These are phyloP conservation scores for Mizuhopecten yessoensis DNA, from an alignment of 1,140 invertebrate species.

Conservation along the genomic window DNA sequence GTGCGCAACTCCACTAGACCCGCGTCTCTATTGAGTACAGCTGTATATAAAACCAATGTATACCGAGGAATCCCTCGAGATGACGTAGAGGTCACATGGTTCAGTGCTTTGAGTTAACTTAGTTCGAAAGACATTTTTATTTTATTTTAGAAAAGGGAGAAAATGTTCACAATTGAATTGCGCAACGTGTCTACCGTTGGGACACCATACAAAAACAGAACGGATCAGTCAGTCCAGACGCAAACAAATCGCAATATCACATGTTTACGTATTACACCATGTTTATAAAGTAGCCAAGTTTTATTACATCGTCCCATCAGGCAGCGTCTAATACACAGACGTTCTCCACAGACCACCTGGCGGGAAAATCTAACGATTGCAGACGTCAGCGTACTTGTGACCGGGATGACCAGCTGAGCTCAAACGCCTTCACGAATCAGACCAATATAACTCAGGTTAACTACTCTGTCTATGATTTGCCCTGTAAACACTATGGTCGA, in stretches of 20 bases:
- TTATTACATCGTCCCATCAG: conserved; percentile 5
- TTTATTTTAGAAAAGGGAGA: background rate
- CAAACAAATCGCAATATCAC: background rate
- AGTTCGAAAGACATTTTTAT: background rate
- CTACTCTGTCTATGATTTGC: background rate
- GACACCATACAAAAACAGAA: background rate
- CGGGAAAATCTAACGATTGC: background rate
- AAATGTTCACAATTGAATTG: background rate
- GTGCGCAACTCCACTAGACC: too few relatives aligned
- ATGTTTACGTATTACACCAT: background rate
- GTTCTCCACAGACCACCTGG: background rate
- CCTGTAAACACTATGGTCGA: background rate
- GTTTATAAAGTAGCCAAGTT: background rate
- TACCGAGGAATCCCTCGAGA: too few relatives aligned
- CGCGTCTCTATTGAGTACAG: too few relatives aligned
- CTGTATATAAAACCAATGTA: too few relatives aligned
- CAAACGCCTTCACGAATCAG: conserved; percentile 23
- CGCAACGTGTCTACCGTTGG: background rate
- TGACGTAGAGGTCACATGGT: too few relatives aligned
- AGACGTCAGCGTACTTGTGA: background rate
- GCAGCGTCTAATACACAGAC: background rate
- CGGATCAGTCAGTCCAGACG: background rate
- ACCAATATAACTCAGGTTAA: conserved; percentile 33
- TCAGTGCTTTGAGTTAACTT: too few relatives aligned
- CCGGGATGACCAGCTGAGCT: conserved; percentile 22